A percentile compares a stretch with the other conserved stretches of the same genome.
phyloP scores from a whole-genome alignment of 2,797 vertebrate genomes.

The Carcharodon carcharias region DNA sequence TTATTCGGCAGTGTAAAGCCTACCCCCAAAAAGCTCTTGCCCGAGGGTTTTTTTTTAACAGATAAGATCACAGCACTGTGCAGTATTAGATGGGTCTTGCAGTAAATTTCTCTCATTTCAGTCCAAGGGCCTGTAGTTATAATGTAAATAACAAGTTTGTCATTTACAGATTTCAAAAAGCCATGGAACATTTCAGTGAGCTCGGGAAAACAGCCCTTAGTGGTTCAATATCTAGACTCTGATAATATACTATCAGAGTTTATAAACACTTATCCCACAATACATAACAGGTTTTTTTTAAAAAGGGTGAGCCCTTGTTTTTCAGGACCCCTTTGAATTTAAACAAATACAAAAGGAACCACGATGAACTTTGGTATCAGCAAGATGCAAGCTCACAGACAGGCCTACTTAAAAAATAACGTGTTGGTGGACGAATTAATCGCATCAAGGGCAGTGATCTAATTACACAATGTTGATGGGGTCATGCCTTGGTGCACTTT shows the following conservation, averaged over 20 bases:
- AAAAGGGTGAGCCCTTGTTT: not conserved
- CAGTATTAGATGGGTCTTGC: not conserved
- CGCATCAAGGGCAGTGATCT: constrained; percentile 15
- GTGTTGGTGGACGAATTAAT: not conserved
- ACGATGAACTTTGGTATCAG: not conserved
- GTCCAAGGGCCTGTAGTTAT: not conserved
- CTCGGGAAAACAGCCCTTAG: not conserved
- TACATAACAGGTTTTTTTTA: not conserved
- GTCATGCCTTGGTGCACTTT: constrained; percentile 18
- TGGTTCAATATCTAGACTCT: not conserved
- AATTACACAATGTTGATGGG: constrained; percentile 19
- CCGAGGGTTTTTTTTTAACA: not conserved
- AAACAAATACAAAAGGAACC: not conserved
- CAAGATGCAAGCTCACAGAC: not conserved
- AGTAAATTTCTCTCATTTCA: not conserved
- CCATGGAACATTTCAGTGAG: not conserved
- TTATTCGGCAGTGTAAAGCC: not conserved
- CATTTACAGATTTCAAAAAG: not conserved
- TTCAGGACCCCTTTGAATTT: not conserved
- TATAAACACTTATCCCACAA: not conserved
- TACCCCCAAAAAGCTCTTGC: not conserved
- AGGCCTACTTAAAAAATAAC: not conserved
- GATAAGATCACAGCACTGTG: not conserved
- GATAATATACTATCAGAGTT: not conserved
- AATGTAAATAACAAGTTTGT: not conserved